phyloP scores from a whole-genome alignment of 2,797 vertebrate species.

The Alauda arvensis region DNA sequence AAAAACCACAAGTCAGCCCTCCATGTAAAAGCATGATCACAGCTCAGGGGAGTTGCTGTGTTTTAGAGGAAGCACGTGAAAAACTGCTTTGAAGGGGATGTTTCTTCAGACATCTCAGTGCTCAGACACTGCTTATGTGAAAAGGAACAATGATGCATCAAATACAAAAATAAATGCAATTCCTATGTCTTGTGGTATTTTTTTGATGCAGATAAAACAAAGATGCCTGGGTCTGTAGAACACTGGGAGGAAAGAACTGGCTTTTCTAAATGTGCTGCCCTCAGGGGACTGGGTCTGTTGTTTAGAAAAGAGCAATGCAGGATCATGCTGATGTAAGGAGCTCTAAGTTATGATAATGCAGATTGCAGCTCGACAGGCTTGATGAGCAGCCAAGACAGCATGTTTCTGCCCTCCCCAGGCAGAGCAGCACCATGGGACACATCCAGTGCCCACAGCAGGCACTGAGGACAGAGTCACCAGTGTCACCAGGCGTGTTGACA shows the following conservation, averaged over 20 bases:
- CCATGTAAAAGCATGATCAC: neutral
- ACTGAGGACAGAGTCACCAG: neutral
- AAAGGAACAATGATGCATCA: neutral
- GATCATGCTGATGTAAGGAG: constrained; percentile 27
- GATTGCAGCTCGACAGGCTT: neutral
- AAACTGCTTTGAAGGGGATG: constrained; percentile 7
- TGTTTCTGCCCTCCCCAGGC: neutral
- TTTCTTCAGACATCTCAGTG: neutral
- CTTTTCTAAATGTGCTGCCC: constrained; percentile 32
- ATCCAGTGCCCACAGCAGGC: neutral
- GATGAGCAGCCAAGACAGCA: neutral
- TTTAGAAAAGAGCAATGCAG: constrained; percentile 24
- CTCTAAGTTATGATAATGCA: constrained; percentile 8
- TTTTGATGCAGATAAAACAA: neutral
- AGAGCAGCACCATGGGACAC: neutral
- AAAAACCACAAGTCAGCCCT: neutral
- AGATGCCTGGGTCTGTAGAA: neutral
- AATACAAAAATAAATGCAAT: constrained; percentile 9
- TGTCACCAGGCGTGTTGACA: accelerated
- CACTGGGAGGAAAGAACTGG: neutral
- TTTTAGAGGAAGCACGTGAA: neutral
- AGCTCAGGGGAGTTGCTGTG: neutral
- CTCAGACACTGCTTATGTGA: neutral
- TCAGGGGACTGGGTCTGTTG: constrained; percentile 7
- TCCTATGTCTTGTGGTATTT: neutral